A percentile compares a stretch with the other conserved stretches of the same genome.
Conservation (phyloP, 2,888 invertebrate species). For the Ochropleura plecta region DNA sequence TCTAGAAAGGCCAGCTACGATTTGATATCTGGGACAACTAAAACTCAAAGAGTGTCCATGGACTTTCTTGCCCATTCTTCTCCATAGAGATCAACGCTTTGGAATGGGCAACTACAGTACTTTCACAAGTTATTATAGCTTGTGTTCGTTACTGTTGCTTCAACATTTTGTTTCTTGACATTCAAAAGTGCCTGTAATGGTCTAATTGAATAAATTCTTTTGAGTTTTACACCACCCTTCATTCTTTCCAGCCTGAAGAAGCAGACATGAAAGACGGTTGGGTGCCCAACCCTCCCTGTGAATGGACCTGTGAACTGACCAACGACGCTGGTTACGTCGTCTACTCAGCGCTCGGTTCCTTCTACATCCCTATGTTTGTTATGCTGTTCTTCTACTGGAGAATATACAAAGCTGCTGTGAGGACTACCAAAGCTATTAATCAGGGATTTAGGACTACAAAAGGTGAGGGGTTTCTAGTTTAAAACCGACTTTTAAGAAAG, state of each 20-base stretch:
- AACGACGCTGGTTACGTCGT: constrained; percentile 99
- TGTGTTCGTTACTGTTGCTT: too few relatives aligned
- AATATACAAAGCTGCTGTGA: constrained; percentile 98
- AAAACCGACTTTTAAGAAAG: too few relatives aligned
- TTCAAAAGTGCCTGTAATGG: too few relatives aligned
- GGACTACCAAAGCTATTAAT: constrained; percentile 97
- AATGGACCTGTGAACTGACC: constrained; percentile 97
- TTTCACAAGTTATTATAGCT: too few relatives aligned
- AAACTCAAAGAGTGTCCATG: too few relatives aligned
- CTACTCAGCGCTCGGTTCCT: constrained; percentile 99
- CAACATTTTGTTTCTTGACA: too few relatives aligned
- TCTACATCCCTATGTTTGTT: constrained; percentile 99
- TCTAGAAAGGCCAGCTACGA: too few relatives aligned
- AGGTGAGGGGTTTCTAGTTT: constrained; percentile 83
- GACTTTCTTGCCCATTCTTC: too few relatives aligned
- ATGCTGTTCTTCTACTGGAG: constrained; percentile 99
- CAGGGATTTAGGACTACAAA: constrained; percentile 97
- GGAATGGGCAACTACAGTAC: too few relatives aligned
- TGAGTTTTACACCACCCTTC: not conserved
- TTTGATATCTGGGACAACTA: too few relatives aligned
- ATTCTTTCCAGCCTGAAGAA: constrained; percentile 77
- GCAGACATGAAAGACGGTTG: constrained; percentile 77
- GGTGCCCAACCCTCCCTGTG: constrained; percentile 91
- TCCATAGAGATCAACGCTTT: too few relatives aligned
- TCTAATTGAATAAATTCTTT: too few relatives aligned